Conservation (phyloP, 2,797 vertebrate species). For the Rhinogobio ventralis region DNA sequence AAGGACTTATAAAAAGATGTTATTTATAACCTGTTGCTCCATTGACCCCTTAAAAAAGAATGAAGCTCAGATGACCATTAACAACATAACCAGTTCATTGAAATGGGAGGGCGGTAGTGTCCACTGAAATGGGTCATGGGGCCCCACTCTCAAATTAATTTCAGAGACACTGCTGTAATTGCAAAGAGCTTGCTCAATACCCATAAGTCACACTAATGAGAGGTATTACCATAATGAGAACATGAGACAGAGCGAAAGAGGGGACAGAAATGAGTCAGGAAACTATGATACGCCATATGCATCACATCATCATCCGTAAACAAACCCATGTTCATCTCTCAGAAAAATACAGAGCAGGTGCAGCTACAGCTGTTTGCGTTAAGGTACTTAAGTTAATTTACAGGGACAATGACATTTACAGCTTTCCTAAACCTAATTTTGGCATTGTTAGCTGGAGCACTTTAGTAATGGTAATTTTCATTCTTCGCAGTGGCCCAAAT, state of each 20-base stretch:
- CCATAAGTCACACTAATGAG: slow-evolving; percentile 55
- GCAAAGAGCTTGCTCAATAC: slow-evolving; percentile 29
- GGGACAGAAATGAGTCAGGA: neutral
- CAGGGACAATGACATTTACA: neutral
- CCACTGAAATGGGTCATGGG: slow-evolving; percentile 38
- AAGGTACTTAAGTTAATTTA: slow-evolving; percentile 9
- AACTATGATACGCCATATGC: slow-evolving; percentile 14
- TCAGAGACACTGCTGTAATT: slow-evolving; percentile 49
- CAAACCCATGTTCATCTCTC: slow-evolving; percentile 2
- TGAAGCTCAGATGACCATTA: neutral
- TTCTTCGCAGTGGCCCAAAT: neutral
- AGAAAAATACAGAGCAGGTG: neutral
- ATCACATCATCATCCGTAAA: slow-evolving; percentile 27
- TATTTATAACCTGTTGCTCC: neutral
- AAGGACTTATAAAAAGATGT: neutral
- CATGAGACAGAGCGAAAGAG: neutral
- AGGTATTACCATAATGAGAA: slow-evolving; percentile 44
- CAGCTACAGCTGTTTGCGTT: neutral
- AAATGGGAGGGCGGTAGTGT: slow-evolving; percentile 15
- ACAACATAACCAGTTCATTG: slow-evolving; percentile 17
- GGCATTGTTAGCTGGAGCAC: neutral
- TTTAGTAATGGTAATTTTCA: neutral
- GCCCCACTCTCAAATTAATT: slow-evolving; percentile 43
- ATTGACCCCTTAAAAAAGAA: neutral
- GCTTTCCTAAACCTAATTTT: neutral